Conservation (phyloP, 2,113 vertebrate genomes). For the Coryphaenoides rupestris region DNA sequence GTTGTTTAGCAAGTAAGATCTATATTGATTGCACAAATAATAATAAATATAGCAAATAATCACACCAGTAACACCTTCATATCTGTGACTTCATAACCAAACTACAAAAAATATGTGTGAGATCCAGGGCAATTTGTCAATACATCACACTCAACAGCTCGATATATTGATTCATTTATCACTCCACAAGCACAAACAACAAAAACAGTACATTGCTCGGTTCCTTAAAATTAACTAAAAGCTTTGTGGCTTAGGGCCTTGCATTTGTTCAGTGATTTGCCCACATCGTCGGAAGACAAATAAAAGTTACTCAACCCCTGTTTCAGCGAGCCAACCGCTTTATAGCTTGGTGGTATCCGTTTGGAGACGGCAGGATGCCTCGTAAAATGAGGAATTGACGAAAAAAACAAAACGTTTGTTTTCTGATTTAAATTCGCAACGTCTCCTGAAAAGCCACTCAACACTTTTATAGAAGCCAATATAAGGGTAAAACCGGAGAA, state of each 20-base stretch:
- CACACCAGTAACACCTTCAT: too few species aligned
- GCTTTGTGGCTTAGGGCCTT: not conserved
- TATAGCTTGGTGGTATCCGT: conserved; percentile 68
- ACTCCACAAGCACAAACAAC: too few species aligned
- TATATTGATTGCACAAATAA: too few species aligned
- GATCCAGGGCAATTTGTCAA: too few species aligned
- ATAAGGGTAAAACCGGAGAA: conserved; percentile 49
- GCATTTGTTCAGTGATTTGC: not conserved
- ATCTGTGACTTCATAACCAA: too few species aligned
- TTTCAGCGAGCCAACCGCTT: conserved; percentile 57
- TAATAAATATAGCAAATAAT: too few species aligned
- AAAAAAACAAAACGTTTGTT: conserved; percentile 45
- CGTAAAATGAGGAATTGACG: conserved; percentile 58
- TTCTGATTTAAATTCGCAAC: conserved; percentile 61
- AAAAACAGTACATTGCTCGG: conserved; percentile 27
- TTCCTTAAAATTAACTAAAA: conserved; percentile 9
- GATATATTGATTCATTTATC: too few species aligned
- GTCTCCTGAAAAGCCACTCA: conserved; percentile 48
- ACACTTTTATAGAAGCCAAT: conserved; percentile 59
- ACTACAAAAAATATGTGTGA: too few species aligned
- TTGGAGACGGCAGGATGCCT: conserved; percentile 58
- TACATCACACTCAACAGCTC: too few species aligned
- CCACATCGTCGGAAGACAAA: conserved; percentile 21
- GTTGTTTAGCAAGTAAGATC: too few species aligned
- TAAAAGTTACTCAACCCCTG: conserved; percentile 61